These are phyloP conservation scores for Heteromormyrus szaboi DNA, from an alignment of 2,797 vertebrate genomes.

Conservation along the genomic window DNA sequence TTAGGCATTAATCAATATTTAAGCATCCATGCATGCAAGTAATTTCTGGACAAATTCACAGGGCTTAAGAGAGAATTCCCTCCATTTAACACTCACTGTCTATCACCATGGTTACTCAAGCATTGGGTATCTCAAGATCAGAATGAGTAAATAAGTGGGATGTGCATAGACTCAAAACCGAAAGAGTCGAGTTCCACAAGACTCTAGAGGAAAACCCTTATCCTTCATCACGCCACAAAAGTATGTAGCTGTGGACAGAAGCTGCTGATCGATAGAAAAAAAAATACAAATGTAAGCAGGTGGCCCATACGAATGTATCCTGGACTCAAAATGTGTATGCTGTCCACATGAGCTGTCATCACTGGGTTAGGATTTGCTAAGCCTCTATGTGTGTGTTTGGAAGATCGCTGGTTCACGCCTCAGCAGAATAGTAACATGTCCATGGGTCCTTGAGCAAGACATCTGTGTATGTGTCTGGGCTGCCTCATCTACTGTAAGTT, in stretches of 20 bases:
- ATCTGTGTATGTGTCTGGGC: background rate
- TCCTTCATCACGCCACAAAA: background rate
- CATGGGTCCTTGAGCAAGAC: background rate
- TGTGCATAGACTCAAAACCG: background rate
- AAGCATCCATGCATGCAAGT: background rate
- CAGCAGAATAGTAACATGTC: background rate
- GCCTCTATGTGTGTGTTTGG: background rate
- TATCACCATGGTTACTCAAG: constrained; percentile 5
- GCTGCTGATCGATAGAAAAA: background rate
- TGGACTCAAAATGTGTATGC: background rate
- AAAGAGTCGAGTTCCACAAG: background rate
- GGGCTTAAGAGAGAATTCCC: background rate
- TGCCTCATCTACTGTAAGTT: background rate
- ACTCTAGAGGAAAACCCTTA: background rate
- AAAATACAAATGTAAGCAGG: background rate
- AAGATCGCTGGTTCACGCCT: background rate
- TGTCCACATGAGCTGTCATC: background rate
- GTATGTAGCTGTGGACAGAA: background rate
- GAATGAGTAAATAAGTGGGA: background rate
- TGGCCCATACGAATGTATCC: background rate
- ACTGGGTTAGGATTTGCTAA: background rate
- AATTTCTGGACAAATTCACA: background rate
- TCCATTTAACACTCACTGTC: background rate
- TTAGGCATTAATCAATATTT: background rate
- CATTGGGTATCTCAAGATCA: background rate